phyloP scores from a whole-genome alignment of 2,888 invertebrate genomes.

The Hedychridium roseum region DNA sequence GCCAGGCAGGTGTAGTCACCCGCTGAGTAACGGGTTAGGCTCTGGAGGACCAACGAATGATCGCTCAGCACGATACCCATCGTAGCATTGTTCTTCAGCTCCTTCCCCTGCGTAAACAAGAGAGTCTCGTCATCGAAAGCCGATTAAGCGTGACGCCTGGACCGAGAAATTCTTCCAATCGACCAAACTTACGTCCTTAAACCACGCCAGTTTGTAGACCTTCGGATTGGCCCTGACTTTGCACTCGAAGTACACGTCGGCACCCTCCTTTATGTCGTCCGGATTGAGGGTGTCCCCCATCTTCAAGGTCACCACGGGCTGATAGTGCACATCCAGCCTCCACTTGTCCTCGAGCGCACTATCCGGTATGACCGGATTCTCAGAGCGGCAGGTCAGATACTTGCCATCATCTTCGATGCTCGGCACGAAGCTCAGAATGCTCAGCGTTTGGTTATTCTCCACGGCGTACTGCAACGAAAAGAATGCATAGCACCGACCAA shows the following conservation, averaged over 20 bases:
- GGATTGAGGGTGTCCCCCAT: constrained; percentile 87
- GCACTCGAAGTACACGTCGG: constrained; percentile 90
- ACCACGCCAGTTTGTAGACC: constrained; percentile 85
- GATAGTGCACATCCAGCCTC: constrained; percentile 88
- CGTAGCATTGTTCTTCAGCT: constrained; percentile 83
- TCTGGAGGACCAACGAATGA: constrained; percentile 85
- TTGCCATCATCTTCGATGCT: constrained; percentile 89
- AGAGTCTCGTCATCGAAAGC: constrained; percentile 10
- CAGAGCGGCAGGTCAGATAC: constrained; percentile 86
- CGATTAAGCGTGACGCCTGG: too few relatives aligned
- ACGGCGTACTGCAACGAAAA: constrained; percentile 75
- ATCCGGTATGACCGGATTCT: constrained; percentile 84
- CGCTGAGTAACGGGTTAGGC: constrained; percentile 82
- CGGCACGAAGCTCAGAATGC: constrained; percentile 84
- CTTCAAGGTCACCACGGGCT: constrained; percentile 84
- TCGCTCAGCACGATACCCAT: constrained; percentile 86
- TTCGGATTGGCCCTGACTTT: constrained; percentile 85
- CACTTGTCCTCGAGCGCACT: constrained; percentile 87
- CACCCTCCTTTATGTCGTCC: constrained; percentile 88
- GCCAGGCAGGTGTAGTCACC: constrained; percentile 89
- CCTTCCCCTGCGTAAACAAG: constrained; percentile 74
- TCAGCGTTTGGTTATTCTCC: constrained; percentile 80
- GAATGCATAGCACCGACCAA: too few relatives aligned
- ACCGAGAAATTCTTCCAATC: background rate
- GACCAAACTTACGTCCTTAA: constrained; percentile 80